Evolutionary conservation across 2,888 invertebrate genomes (phyloP), one percentile per base, ranked within the genome.

Genomic region (Escarpia spicata): DNA sequence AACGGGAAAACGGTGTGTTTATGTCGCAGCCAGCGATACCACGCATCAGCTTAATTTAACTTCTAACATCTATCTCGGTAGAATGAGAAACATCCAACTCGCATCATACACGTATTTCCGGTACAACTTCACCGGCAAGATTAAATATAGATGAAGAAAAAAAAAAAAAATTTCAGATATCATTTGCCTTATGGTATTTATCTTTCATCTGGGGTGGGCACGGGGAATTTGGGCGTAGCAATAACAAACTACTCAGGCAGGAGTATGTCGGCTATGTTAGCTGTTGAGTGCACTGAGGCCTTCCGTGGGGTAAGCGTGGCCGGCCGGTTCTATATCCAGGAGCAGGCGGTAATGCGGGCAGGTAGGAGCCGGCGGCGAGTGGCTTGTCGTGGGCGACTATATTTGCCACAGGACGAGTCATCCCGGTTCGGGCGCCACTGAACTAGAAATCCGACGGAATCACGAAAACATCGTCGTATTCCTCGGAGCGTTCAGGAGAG

Each of bases 291-390:
- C 75, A 75, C 75, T 75, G 15, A 75, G 75, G 75, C n/a, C n/a
- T 75, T 12, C 26, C 75, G 75, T 2, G 75, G 3, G 4, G 19
- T 6, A 6, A n/a, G 26, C 75, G 75, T 26, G 75, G 75, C 6
- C 26, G 75, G 75, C 75, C 75, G 75, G 75, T 75, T 15, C 75
- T 75, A 75, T 75, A 75, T 75, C 75, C 75, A 75, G 75, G 75
- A 26, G 75, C 75, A 75, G 3, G 6, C 26, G 75, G 26, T 15
- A 26, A 75, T 26, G 75, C 75, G 6, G 26, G 26, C 75, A 26
- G 75, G n/a, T 75, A 75, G 75, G 75, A 75, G n/a, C 19, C 75
- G 6, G 26, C 19, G 75, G 2, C 75, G 26, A 75, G 75, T 75
- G 75, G 75, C 75, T 19, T 75, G 26, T 75, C 75, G 19, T 26